Evolutionary conservation across 1,140 invertebrate genomes (phyloP), one percentile per base, ranked within the genome.

Genomic region (Tetragonula clypearis): DNA sequence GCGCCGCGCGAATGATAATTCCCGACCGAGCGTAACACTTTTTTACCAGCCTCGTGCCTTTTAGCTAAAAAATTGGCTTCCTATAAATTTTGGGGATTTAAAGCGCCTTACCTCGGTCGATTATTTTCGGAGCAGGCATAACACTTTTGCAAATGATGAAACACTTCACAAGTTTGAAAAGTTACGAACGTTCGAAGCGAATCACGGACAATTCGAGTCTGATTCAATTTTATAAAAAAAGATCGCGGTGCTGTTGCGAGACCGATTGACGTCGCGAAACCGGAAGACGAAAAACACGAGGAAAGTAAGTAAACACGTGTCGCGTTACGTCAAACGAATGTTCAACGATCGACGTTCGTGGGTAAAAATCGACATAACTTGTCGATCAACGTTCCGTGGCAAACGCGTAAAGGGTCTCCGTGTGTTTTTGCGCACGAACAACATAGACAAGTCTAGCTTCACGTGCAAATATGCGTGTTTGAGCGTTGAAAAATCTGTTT

Each of bases 331-430:
- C 30, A 68, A 26, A 35, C 60, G 26, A 68, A 58, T 66, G 62
- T 72, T 65, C 35, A 30, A 41, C n/a, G 82, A 85, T 53, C 73
- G 72, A 88, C 73, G 69, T 78, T 35, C 35, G 26, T 26, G 6
- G 58, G 14, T 85, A 65, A 87, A 83, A 49, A 35, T 87, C 73
- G 58, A 56, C 55, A 65, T 74, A 69, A 55, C 74, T 82, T 77
- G 81, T 83, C 81, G 81, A 78, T 83, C 81, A 78, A 35, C 19
- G n/a, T 35, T 21, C 26, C 77, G 41, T 49, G 23, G 73, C 62
- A n/a, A 17, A 1, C 15, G 12, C 49, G 69, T 62, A 56, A 82
- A 30, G 76, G 76, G 21, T 35, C 23, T 0, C 15, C 2, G 21
- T 21, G 23, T n/a, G 49, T 69, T 77, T 77, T 56, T 68, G 17